Conservation (phyloP, 2,113 vertebrate species). For the Eclectus roratus region DNA sequence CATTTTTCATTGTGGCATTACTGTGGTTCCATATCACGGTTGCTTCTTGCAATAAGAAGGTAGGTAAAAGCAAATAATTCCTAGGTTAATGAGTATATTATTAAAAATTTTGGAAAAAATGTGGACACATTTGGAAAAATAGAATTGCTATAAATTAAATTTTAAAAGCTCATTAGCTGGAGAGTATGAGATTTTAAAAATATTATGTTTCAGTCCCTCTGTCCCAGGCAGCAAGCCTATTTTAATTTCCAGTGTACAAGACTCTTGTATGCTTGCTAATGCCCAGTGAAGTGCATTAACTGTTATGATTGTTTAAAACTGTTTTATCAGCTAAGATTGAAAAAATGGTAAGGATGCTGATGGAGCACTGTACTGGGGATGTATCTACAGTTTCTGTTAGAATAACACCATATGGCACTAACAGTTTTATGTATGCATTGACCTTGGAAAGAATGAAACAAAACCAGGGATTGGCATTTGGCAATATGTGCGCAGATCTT, state of each 20-base stretch:
- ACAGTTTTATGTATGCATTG: background rate
- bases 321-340: slow-evolving; percentile 31
- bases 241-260: slow-evolving; percentile 18
- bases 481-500: background rate
- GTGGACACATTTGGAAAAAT: background rate
- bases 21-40: background rate
- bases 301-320: slow-evolving; percentile 14
- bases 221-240: background rate
- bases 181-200: background rate
- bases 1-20: background rate
- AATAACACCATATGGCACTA: background rate
- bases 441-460: background rate
- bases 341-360: slow-evolving; percentile 30
- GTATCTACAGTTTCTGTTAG: background rate
- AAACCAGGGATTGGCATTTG: background rate
- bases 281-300: background rate
- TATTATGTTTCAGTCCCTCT: background rate
- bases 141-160: background rate
- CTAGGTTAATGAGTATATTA: background rate
- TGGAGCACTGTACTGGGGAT: background rate
- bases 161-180: background rate
- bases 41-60: background rate
- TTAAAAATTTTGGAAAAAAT: background rate
- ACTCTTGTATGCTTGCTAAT: background rate
- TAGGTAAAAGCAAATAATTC: background rate